Base-by-base conservation (phyloP, 2,888 invertebrate species). In the Dendrolimus pini region DNA sequence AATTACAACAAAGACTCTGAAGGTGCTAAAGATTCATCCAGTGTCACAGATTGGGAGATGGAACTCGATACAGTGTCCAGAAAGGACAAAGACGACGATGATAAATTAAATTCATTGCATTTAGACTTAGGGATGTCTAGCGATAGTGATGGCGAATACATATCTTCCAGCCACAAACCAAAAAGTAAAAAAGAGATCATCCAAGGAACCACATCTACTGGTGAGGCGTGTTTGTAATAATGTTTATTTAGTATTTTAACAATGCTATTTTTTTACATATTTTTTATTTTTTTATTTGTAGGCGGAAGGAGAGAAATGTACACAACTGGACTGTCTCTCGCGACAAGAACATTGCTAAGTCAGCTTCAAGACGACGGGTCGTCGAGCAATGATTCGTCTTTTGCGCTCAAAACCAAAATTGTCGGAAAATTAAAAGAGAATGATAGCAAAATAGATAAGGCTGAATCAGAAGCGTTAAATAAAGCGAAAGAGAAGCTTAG, bases 41-140 rank as follows among this genome's bases (percentile, higher is more conserved):
- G 83, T 62, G 86, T 86, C 58, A 85, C 90, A 2, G 93, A 93
- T 66, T 93, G 93, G 93, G 93, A 93, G 74, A 92, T 93, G 83
- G 93, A 93, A 69, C 74, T 93, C 54, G 93, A 93, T 61, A 90
- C 92, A 52, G 92, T 82, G 14, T 71, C 83, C n/a, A 76, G 81
- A 42, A 89, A 89, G 61, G 83, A 81, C 14, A 89, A 90, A 66
- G 83, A 84, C 56, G 82, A 83, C 52, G 89, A 88, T 55, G 86
- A 88, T 58, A 90, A 90, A 65, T 69, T 89, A 57, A 90, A 89
- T 67, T 89, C 89, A 10, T 70, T 91, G 66, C 89, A 89, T 62
- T 65, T 91, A 59, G 91, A 91, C 63, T 70, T 91, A 58, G 91
- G 91, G 55, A 91, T 91, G 89, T 91, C 91, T 13, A 91, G 91